Evolutionary conservation across 1,140 invertebrate genomes (phyloP).

Genomic region (Drosophila suzukii): DNA sequence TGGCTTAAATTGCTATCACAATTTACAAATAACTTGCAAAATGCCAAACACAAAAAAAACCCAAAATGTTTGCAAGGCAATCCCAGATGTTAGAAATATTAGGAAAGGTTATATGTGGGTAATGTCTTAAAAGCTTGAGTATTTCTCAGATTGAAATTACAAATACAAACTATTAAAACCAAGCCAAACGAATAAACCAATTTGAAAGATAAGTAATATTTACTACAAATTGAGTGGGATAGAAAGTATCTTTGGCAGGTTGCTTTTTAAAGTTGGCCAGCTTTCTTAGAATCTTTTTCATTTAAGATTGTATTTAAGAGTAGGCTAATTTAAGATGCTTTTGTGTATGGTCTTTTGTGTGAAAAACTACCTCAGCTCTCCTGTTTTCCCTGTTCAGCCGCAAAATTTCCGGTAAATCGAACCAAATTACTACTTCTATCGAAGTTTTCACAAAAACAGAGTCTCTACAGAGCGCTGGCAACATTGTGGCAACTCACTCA

Average conservation of each 20-base stretch:
- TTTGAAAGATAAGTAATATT: too few species aligned
- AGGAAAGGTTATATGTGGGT: neutral
- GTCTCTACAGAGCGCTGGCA: neutral
- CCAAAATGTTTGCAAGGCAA: conserved; percentile 3
- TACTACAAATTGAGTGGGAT: too few species aligned
- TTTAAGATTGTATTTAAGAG: too few species aligned
- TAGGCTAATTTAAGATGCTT: too few species aligned
- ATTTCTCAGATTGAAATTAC: too few species aligned
- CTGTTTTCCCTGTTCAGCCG: neutral
- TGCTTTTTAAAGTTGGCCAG: too few species aligned
- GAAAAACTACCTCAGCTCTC: too few species aligned
- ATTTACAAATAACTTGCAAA: conserved; percentile 35
- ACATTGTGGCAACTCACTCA: conserved; percentile 26
- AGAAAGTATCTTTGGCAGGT: too few species aligned
- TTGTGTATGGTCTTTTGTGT: neutral
- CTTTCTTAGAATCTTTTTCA: too few species aligned
- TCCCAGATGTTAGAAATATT: conserved; percentile 17
- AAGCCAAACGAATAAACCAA: too few species aligned
- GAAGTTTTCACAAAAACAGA: neutral
- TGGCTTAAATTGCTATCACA: conserved; percentile 60
- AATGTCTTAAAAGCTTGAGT: neutral
- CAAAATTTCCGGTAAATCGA: conserved; percentile 6
- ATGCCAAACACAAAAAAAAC: conserved; percentile 24
- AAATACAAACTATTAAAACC: too few species aligned
- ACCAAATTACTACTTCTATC: conserved; percentile 28